Percentiles rank a stretch among this genome's conserved stretches.
Evolutionary conservation across 2,797 vertebrate genomes (phyloP).

Genomic region (Gouania willdenowi): DNA sequence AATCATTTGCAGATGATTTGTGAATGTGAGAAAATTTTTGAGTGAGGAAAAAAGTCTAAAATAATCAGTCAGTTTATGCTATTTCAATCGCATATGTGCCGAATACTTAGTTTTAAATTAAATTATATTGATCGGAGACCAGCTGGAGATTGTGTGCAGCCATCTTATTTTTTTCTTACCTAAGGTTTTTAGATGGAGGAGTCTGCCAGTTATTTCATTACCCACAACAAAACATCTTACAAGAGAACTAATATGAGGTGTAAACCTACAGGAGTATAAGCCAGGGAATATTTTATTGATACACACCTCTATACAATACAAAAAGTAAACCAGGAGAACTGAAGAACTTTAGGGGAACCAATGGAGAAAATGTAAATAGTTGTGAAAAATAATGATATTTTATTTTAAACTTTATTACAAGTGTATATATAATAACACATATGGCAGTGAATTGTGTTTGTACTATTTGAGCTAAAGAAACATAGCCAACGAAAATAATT

Average conservation of each 20-base stretch:
- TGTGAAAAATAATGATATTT: too few species aligned
- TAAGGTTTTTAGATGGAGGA: slow-evolving; percentile 30
- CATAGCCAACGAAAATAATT: too few species aligned
- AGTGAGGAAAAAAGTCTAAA: neutral
- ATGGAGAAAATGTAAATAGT: too few species aligned
- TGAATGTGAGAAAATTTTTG: neutral
- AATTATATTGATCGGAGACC: slow-evolving; percentile 28
- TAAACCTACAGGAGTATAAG: slow-evolving; percentile 35
- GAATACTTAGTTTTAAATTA: slow-evolving; percentile 21
- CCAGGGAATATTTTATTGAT: slow-evolving; percentile 13
- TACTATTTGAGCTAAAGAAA: too few species aligned
- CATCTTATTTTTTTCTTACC: slow-evolving; percentile 29
- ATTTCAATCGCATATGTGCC: neutral
- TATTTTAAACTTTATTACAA: too few species aligned
- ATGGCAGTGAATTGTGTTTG: too few species aligned
- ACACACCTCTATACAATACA: neutral
- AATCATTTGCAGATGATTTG: slow-evolving; percentile 9
- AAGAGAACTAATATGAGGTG: slow-evolving; percentile 26
- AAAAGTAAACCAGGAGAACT: too few species aligned
- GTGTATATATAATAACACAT: too few species aligned
- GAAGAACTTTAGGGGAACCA: too few species aligned
- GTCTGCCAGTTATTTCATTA: slow-evolving; percentile 48
- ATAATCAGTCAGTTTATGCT: neutral
- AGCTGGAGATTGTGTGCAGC: slow-evolving; percentile 34
- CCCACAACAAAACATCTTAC: slow-evolving; percentile 49